Evolutionary conservation across 2,888 invertebrate species (phyloP).

Genomic region (Piscicola geometra): DNA sequence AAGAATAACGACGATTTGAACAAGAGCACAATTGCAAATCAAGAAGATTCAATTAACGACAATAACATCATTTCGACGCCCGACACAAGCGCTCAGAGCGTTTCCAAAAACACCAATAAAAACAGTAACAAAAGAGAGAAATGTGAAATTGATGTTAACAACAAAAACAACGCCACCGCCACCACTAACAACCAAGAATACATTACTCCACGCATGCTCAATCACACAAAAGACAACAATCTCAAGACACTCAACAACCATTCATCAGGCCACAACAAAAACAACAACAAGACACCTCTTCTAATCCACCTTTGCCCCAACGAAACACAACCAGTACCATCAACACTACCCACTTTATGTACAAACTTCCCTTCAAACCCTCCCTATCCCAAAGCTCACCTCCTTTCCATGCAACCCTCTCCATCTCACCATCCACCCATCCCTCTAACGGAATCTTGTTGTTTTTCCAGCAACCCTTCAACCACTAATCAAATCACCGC

Average conservation of each 20-base stretch:
- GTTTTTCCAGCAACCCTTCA: too few species aligned
- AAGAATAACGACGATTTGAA: not conserved
- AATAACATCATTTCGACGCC: not conserved
- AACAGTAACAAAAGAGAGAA: not conserved
- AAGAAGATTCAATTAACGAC: not conserved
- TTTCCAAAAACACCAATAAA: not conserved
- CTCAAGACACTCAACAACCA: not conserved
- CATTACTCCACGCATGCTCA: not conserved
- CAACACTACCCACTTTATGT: not conserved
- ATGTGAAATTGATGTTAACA: not conserved
- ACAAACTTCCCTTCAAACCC: not conserved
- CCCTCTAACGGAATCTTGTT: too few species aligned
- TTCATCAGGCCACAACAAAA: not conserved
- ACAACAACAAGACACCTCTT: too few species aligned
- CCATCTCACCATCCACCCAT: too few species aligned
- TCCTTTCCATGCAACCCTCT: not conserved
- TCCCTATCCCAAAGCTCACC: not conserved
- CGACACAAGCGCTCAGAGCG: not conserved
- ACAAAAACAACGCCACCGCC: not conserved
- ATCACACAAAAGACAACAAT: not conserved
- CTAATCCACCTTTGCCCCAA: not conserved
- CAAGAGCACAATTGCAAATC: not conserved
- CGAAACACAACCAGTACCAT: not conserved
- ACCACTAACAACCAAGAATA: not conserved
- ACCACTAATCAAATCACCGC: too few species aligned